A percentile compares a stretch with the other conserved stretches of the same genome.
phyloP scores from a whole-genome alignment of 2,113 vertebrate species.

The Rhegmatorhina hoffmannsi region DNA sequence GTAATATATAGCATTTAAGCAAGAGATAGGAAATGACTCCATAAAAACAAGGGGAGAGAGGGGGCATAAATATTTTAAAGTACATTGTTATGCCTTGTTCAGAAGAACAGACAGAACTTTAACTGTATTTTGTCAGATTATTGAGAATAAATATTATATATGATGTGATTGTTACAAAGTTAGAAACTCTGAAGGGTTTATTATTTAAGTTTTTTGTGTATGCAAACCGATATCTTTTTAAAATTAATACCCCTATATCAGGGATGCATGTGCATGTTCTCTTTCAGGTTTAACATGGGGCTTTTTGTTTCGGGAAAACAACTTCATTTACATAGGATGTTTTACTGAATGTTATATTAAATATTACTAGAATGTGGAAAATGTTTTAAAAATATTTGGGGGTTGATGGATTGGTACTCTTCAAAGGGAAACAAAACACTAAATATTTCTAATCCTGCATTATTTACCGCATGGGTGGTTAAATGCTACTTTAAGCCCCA shows the following conservation, averaged over 20 bases:
- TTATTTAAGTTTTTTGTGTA: neutral
- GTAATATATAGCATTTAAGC: neutral
- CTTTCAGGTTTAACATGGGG: neutral
- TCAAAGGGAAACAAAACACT: constrained; percentile 96
- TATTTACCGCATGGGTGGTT: constrained; percentile 98
- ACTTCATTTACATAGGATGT: constrained; percentile 35
- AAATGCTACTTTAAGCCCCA: constrained; percentile 97
- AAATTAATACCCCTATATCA: neutral
- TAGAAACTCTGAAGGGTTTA: neutral
- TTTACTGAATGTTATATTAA: constrained; percentile 71
- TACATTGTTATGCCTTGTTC: neutral
- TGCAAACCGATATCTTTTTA: neutral
- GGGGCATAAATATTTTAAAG: neutral
- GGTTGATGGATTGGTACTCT: constrained; percentile 87
- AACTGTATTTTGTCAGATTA: neutral
- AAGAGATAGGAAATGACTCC: neutral
- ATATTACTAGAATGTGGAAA: constrained; percentile 73
- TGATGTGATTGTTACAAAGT: neutral
- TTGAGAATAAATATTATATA: neutral
- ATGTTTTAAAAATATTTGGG: constrained; percentile 78
- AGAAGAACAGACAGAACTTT: neutral
- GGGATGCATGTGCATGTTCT: neutral
- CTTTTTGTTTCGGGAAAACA: constrained; percentile 30
- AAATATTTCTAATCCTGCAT: constrained; percentile 97
- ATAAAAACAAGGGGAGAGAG: neutral